Base-by-base conservation (phyloP, 2,797 vertebrate genomes). In the Urophycis tenuis region DNA sequence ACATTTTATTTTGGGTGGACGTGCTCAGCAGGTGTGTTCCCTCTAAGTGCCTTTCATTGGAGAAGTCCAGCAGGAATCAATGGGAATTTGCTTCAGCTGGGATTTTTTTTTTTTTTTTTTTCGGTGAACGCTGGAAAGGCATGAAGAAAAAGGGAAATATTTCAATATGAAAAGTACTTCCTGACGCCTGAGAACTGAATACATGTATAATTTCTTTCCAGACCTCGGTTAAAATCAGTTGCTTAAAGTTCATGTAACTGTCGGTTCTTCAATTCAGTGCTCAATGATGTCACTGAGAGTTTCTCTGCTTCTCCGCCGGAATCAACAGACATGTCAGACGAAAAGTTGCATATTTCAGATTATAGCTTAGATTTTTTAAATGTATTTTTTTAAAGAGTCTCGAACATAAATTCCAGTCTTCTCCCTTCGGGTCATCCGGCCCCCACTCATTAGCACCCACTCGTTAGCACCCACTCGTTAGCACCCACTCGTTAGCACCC, bases 21-120 rank as follows among this genome's bases (percentile, higher is more conserved):
- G 32, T 75, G 69, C 72, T 17, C 8, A 29, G 77, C 79, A 81
- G 81, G 81, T 86, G 78, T 33, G 74, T 36, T 77, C 29, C 33
- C 49, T 77, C 29, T 36, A 71, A 67, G 31, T 75, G 6, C 8
- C 49, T 82, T 85, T 81, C 76, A 81, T 74, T 75, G 73, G n/a
- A 84, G 60, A 75, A 49, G 32, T 12, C 30, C 29, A 41, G 15
- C 1, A 12, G 3, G 39, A 41, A 69, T 80, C 36, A 22, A 73
- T 78, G 64, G 76, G 33, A 86, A 82, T 87, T 75, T 69, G 5
- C 33, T 17, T 69, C 69, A 72, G 33, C 35, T 74, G 19, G 45
- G 45, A 53, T 53, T 10, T 25, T 25, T 71, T 81, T 73, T 75
- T 41, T 41, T 17, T 12, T 10, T 25, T 25, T 71, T 81, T 73